Conservation (phyloP, 2,797 vertebrate genomes). For the Petrocephalus schoutedeni region DNA sequence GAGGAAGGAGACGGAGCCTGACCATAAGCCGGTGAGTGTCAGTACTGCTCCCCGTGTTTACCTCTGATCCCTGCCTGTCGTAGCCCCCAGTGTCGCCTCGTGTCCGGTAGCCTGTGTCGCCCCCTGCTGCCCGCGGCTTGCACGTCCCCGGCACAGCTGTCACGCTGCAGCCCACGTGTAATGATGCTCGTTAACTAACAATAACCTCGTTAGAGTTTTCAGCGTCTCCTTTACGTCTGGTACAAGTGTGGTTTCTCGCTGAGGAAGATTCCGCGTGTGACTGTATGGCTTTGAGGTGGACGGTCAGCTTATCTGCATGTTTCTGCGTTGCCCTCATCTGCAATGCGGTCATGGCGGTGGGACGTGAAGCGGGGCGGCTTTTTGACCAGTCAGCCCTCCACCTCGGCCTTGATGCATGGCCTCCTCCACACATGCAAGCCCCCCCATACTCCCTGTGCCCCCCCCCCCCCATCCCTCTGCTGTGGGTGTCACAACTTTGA, state of each 20-base stretch:
- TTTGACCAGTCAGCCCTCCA: neutral
- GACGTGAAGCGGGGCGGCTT: neutral
- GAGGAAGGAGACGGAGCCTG: slow-evolving; percentile 79
- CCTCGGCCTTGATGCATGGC: neutral
- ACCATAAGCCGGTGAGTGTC: slow-evolving; percentile 77
- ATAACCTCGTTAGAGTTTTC: neutral
- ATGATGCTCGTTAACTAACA: neutral
- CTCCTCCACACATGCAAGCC: neutral
- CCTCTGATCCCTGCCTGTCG: neutral
- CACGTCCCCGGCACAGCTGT: neutral
- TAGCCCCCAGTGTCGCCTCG: neutral
- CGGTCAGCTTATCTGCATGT: neutral
- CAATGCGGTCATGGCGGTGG: neutral
- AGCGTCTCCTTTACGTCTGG: neutral
- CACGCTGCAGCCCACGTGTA: neutral
- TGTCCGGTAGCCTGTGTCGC: neutral
- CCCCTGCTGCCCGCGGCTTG: neutral
- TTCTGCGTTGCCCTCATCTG: neutral
- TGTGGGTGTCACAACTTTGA: slow-evolving; percentile 65
- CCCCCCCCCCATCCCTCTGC: slow-evolving; percentile 34
- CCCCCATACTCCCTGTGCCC: neutral
- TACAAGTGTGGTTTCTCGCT: neutral
- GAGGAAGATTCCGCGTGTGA: neutral
- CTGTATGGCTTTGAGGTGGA: neutral
- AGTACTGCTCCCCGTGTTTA: neutral